Evolutionary conservation across 2,888 invertebrate genomes (phyloP), one percentile per base, ranked within the genome.

Genomic region (Eucera pruinosa): DNA sequence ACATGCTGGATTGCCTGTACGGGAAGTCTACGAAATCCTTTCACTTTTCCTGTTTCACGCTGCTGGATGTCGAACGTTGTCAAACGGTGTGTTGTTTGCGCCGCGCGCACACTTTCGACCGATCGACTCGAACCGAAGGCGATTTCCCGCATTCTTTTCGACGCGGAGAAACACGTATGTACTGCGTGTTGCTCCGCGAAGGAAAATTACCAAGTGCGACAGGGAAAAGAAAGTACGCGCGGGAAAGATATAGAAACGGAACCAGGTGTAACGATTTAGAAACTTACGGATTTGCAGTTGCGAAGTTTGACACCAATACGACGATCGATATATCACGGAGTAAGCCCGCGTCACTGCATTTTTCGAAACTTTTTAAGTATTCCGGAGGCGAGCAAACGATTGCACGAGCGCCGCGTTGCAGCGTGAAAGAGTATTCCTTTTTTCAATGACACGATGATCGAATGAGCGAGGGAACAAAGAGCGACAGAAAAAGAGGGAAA

Each of bases 11-110:
- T 81, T 13, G 74, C 25, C 55, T 36, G 50, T 52, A 76, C 71
- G 72, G 60, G 74, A 77, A 85, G 83, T 61, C 61, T 66, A 64
- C 4, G 33, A 58, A 57, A 20, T 76, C 86, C 84, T 84, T 81
- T 84, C 86, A 84, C 84, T 86, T 84, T 81, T 80, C 77, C 74
- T 72, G 54, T 66, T 76, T 72, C 57, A 25, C 73, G 43, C 69
- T 50, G 62, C 50, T 61, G 69, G 52, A 73, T 47, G 57, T 55
- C 18, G 78, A 64, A 55, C 36, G 45, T 43, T 60, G 72, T 66
- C 57, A 52, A 71, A 70, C 70, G 67, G 7, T 25, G 43, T n/a
- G 54, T 27, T 47, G 23, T 41, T 25, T 36, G 47, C 27, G 6
- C 47, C n/a, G n/a, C n/a, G 43, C n/a, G 33, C 23, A 30, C 33